These are phyloP conservation scores for Muscicapa adusta DNA, from an alignment of 2,113 vertebrate genomes.

Conservation along the genomic window DNA sequence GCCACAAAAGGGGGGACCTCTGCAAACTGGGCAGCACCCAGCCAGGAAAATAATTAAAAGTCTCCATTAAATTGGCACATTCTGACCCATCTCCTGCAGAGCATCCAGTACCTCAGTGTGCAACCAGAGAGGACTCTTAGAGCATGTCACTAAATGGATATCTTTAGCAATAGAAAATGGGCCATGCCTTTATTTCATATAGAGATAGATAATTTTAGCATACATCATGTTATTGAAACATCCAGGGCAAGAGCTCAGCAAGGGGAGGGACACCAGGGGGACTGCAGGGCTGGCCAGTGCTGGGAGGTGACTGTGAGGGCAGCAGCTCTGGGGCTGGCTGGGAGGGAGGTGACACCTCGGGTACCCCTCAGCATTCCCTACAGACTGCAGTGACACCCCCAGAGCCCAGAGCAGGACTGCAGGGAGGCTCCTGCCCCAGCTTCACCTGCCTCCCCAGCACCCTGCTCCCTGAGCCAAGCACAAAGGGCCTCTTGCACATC, in stretches of 20 bases:
- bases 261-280: neutral
- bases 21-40: neutral
- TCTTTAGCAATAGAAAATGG: neutral
- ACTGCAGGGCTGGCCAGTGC: neutral
- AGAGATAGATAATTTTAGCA: neutral
- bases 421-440: neutral
- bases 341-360: accelerated
- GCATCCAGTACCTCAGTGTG: neutral
- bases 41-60: neutral
- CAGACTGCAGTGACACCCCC: accelerated
- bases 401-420: accelerated
- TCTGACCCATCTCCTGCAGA: neutral
- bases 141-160: neutral
- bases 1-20: neutral
- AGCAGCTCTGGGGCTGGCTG: neutral
- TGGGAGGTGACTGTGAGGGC: neutral
- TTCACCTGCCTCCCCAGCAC: accelerated
- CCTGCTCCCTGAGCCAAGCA: neutral
- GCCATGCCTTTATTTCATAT: neutral
- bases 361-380: neutral
- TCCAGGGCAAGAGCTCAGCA: neutral
- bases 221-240: neutral
- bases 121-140: neutral
- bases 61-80: neutral
- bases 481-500: no score